Base-by-base conservation (phyloP, 2,113 vertebrate species). In the Corydoras sp. region DNA sequence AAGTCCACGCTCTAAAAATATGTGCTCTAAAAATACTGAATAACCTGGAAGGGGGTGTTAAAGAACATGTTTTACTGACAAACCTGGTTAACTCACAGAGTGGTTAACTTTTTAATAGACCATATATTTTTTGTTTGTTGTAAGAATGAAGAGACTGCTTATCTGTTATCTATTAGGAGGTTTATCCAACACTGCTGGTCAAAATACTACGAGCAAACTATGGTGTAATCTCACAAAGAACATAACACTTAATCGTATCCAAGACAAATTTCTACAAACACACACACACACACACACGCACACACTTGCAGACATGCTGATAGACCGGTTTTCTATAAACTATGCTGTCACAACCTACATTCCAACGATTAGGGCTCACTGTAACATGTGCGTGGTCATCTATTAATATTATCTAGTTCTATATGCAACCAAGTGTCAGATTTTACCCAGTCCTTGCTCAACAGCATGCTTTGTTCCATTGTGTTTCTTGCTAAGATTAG, bases 271-370 rank as follows among this genome's bases (percentile, higher is more conserved):
- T 4, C 7, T 43, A 24, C 18, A 24, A 24, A 24, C 18, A 24
- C 18, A 24, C 18, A 24, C n/a, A 7, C 3, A 62, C 53, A 24
- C 18, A 24, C 18, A 24, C 18, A 24, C n/a, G 4, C 3, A 62
- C 53, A 58, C 43, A 56, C 49, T 49, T 69, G 43, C 35, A 18
- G 74, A 76, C 10, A 89, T 87, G 83, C 43, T 48, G 85, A 69
- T 24, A 14, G 68, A 86, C 87, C 30, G 77, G 87, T 86, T 82
- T 83, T 43, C 14, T 35, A 48, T 49, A 29, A 35, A 24, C 15
- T 12, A 56, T 68, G 29, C 32, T 31, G 56, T 62, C 58, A 68
- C 58, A 31, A 51, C 13, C 50, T n/a, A 48, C 72, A 62, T 62
- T 68, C 51, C 9, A 61, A 15, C 9, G 43, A n/a, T 58, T 2